These are phyloP conservation scores for Morpho deidamia DNA, from an alignment of 2,888 invertebrate species.

Conservation along the genomic window DNA sequence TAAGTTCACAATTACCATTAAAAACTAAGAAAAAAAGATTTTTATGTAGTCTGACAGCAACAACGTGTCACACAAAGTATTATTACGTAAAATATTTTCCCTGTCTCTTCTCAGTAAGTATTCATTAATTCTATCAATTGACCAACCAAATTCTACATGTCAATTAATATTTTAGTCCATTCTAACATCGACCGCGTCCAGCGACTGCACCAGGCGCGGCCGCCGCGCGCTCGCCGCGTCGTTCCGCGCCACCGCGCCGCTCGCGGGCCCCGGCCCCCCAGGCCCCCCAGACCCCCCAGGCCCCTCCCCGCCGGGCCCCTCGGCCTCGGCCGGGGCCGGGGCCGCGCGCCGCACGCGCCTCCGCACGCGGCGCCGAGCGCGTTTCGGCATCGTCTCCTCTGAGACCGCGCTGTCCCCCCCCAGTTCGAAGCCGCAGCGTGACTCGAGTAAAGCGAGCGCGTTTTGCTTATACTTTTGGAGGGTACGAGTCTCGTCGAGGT, in stretches of 20 bases:
- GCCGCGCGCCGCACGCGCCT: constrained; percentile 13
- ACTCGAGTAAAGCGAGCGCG: background rate
- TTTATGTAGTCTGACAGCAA: too few relatives aligned
- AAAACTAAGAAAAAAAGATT: too few relatives aligned
- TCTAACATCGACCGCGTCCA: background rate
- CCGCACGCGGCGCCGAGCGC: constrained; percentile 9
- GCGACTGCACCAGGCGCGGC: constrained; percentile 1
- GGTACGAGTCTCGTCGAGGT: background rate
- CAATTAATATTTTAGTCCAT: background rate
- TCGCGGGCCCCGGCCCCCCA: background rate
- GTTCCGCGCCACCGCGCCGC: background rate
- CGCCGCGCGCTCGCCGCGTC: constrained; percentile 1
- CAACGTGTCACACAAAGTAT: too few relatives aligned
- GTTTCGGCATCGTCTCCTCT: background rate
- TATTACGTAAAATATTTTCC: background rate
- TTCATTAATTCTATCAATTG: too few relatives aligned
- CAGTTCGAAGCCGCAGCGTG: constrained; percentile 28
- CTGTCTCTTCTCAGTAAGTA: background rate
- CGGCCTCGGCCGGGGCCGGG: background rate
- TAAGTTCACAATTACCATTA: too few relatives aligned
- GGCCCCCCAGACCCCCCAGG: background rate
- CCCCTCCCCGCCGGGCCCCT: constrained; percentile 14
- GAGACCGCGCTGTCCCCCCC: constrained; percentile 1
- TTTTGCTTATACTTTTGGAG: background rate
- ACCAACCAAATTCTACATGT: too few relatives aligned